Base-by-base conservation (phyloP, 2,888 invertebrate genomes). In the Brenthis ino region DNA sequence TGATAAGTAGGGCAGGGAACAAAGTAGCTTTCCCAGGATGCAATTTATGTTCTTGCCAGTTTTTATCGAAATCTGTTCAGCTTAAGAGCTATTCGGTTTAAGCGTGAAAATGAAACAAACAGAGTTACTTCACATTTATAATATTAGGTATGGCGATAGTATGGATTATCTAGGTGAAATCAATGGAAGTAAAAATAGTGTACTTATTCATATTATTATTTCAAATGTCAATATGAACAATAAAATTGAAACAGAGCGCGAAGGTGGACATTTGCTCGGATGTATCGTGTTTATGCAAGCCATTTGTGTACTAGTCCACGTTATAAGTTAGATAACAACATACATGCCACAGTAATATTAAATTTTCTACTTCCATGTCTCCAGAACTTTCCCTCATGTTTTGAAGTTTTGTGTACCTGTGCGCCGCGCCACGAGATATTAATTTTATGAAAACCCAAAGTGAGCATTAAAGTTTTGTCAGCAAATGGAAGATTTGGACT, bases 291-390 rank as follows among this genome's bases (percentile, higher is more conserved):
- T 67, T 67, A 66, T 66, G 64, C 64, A 69, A 66, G 37, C 37
- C 68, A 72, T 65, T 64, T 71, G 64, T 47, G 60, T 80, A 80
- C 79, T 78, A 78, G 77, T 77, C 74, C 76, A 74, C 74, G 69
- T 68, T 69, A 72, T 70, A 71, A 74, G 74, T 74, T 72, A 71
- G 60, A 65, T 72, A 75, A 71, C 67, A 70, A 73, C 69, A 66
- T 73, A 82, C 78, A 80, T 81, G 80, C 80, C 76, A 76, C 75
- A 76, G 74, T 83, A 85, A 87, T 89, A 88, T 89, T 85, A 88
- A 86, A 89, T 87, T 89, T 86, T 79, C 83, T 79, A 83, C 80
- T 85, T 85, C 80, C 83, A 81, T 86, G 86, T 88, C 87, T 82
- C 84, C 79, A 79, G 83, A 83, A 89, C 89, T 82, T 89, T 88